Conservation (phyloP, 2,888 invertebrate genomes). For the Agrochola circellaris region DNA sequence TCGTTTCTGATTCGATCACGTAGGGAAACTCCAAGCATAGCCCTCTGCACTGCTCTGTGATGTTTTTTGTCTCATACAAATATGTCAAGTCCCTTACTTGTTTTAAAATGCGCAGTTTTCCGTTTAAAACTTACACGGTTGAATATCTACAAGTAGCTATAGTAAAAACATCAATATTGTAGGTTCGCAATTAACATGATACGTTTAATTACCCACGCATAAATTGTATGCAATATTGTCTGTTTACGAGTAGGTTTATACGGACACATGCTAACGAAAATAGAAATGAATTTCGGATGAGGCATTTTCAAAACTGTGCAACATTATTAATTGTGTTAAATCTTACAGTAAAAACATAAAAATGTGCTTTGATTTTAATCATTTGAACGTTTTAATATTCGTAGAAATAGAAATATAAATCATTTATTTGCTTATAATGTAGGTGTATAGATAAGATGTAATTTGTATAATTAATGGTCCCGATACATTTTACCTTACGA, state of each 20-base stretch:
- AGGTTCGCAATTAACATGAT: constrained; percentile 85
- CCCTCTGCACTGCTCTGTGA: too few species aligned
- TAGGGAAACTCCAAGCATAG: too few species aligned
- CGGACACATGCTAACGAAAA: constrained; percentile 13
- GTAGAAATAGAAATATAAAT: too few species aligned
- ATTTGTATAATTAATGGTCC: too few species aligned
- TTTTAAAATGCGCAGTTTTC: not conserved
- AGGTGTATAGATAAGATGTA: too few species aligned
- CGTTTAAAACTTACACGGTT: not conserved
- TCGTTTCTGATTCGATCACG: too few species aligned
- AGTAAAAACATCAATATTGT: constrained; percentile 62
- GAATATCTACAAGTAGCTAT: not conserved
- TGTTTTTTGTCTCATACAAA: not conserved
- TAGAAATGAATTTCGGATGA: constrained; percentile 28
- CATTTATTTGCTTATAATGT: too few species aligned
- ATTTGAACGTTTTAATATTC: not conserved
- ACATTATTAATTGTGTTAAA: not conserved
- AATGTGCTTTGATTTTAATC: not conserved
- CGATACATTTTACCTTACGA: too few species aligned
- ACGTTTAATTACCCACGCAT: constrained; percentile 87
- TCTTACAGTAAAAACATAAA: not conserved
- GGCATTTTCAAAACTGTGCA: constrained; percentile 22
- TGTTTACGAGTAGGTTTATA: constrained; percentile 75
- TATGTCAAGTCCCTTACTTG: not conserved
- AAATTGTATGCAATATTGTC: constrained; percentile 85